phyloP scores from a whole-genome alignment of 2,113 vertebrate species.

The Centropus unirufus region DNA sequence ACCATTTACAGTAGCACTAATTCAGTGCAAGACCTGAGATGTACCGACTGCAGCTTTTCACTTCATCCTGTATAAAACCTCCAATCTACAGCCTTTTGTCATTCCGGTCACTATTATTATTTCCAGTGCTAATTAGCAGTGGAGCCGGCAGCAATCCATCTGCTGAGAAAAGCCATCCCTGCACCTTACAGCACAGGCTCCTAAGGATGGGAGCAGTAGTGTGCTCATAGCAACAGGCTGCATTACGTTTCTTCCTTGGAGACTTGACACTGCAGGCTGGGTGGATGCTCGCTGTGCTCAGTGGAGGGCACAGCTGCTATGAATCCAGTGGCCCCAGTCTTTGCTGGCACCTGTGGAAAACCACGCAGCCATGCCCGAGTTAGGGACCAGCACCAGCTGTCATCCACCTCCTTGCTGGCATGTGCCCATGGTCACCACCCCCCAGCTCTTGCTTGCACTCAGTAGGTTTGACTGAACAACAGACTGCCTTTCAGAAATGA shows the following conservation, averaged over 20 bases:
- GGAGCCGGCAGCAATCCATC: not conserved
- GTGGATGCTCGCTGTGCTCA: rapidly evolving
- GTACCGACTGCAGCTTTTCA: not conserved
- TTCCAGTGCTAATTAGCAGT: not conserved
- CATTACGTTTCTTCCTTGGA: not conserved
- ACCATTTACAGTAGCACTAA: not conserved
- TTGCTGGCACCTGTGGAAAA: not conserved
- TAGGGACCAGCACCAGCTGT: not conserved
- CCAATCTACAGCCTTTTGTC: not conserved
- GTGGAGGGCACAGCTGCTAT: not conserved
- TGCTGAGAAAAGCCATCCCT: not conserved
- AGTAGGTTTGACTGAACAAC: not conserved
- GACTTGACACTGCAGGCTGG: rapidly evolving
- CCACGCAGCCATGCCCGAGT: rapidly evolving
- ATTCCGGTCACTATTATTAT: not conserved
- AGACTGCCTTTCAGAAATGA: not conserved
- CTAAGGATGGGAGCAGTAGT: not conserved
- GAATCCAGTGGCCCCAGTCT: rapidly evolving
- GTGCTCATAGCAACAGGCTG: not conserved
- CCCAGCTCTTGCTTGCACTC: rapidly evolving
- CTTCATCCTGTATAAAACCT: not conserved
- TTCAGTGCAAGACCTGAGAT: not conserved
- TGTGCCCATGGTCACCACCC: not conserved
- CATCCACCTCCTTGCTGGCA: not conserved
- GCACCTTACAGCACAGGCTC: rapidly evolving